Percentiles rank a stretch among this genome's conserved stretches.
These are phyloP conservation scores for Tetramorium parvispinum DNA, from an alignment of 1,140 invertebrate species.

Conservation along the genomic window DNA sequence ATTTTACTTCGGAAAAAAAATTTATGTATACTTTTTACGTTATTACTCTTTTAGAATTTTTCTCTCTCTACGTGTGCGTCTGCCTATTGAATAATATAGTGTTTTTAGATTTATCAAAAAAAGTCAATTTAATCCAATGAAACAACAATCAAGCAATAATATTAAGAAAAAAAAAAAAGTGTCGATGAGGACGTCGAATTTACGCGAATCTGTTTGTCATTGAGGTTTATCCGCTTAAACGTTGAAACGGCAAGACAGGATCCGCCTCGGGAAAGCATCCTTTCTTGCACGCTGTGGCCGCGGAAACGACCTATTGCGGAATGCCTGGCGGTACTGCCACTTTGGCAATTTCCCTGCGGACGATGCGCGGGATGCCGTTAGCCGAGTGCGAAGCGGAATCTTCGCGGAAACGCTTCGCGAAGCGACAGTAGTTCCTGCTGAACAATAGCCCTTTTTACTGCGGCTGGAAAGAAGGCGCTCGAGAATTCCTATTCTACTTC, in stretches of 20 bases:
- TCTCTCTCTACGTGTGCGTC: not conserved
- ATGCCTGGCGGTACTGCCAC: conserved; percentile 44
- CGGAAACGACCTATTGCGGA: conserved; percentile 28
- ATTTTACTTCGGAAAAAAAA: not conserved
- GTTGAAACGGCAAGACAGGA: not conserved
- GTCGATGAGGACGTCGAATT: not conserved
- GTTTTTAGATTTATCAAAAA: not conserved
- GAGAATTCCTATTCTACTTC: conserved; percentile 43
- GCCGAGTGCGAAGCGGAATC: conserved; percentile 73
- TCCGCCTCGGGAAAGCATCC: not conserved
- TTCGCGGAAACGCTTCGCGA: conserved; percentile 71
- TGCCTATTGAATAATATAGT: not conserved
- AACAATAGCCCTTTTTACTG: conserved; percentile 74
- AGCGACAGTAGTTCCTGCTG: conserved; percentile 70
- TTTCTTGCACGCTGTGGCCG: conserved; percentile 6
- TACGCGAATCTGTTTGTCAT: not conserved
- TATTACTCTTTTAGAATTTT: not conserved
- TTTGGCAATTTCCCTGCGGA: conserved; percentile 70
- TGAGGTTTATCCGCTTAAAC: not conserved
- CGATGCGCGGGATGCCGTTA: conserved; percentile 72
- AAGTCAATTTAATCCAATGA: not conserved
- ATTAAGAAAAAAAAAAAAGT: not conserved
- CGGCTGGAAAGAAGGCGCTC: conserved; percentile 23
- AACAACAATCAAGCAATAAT: not conserved
- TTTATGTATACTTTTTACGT: not conserved